Evolutionary conservation across 2,113 vertebrate species (phyloP).

Genomic region (Campylomormyrus tamandua): DNA sequence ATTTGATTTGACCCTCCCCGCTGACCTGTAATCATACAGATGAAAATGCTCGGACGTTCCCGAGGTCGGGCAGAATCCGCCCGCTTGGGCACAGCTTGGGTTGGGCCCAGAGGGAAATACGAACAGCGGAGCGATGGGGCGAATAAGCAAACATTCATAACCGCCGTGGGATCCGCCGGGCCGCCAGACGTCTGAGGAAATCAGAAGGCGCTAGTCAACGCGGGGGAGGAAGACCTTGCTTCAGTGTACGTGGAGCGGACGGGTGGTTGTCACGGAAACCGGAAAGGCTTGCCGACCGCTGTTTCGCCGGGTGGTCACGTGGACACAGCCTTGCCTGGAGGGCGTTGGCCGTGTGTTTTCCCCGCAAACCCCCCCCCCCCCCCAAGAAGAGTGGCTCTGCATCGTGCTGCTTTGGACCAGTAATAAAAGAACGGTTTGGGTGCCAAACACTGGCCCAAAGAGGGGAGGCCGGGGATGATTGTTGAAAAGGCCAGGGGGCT

Average conservation of each 20-base stretch:
- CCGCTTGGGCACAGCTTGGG: neutral
- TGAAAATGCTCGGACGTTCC: neutral
- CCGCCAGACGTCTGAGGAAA: neutral
- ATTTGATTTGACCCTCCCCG: neutral
- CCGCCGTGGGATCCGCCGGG: neutral
- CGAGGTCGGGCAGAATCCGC: neutral
- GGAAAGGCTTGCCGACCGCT: neutral
- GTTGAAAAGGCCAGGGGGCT: neutral
- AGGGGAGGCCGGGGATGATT: neutral
- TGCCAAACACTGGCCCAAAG: neutral
- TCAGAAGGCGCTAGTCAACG: neutral
- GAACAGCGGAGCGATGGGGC: neutral
- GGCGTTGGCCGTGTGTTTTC: neutral
- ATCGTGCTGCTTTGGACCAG: neutral
- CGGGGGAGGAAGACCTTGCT: neutral
- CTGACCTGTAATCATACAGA: neutral
- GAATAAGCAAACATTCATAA: neutral
- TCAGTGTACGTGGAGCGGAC: neutral
- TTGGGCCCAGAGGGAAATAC: neutral
- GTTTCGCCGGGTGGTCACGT: neutral
- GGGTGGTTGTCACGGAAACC: neutral
- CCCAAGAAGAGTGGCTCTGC: neutral
- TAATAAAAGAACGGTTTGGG: neutral
- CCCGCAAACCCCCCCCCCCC: neutral
- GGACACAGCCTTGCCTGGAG: neutral